Conservation (phyloP, 2,888 invertebrate genomes). For the Ennomos erosarius region DNA sequence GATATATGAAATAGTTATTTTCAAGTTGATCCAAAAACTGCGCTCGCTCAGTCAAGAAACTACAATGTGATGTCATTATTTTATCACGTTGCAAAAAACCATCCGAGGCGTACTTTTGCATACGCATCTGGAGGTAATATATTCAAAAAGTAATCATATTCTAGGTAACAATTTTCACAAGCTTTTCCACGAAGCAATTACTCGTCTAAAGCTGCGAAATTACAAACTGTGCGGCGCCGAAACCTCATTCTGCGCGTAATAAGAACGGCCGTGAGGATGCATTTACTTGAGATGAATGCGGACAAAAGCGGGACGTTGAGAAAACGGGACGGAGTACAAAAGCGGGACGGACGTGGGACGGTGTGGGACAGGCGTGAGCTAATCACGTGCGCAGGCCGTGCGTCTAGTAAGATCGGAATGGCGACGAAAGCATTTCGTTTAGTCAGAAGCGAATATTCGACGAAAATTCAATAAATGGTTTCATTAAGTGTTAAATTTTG, state of each 20-base stretch:
- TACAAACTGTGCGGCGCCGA: slow-evolving; percentile 21
- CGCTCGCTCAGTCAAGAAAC: no score
- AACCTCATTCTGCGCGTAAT: slow-evolving; percentile 38
- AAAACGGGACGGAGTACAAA: slow-evolving; percentile 13
- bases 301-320: slow-evolving; percentile 16
- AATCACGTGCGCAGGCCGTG: slow-evolving; percentile 16
- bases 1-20: no score
- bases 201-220: slow-evolving; percentile 17
- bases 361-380: slow-evolving; percentile 3
- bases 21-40: no score
- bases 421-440: not conserved
- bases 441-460: no score
- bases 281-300: slow-evolving; percentile 24
- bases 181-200: slow-evolving; percentile 21
- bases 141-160: slow-evolving; percentile 3
- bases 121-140: not conserved
- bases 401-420: slow-evolving; percentile 15
- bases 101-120: no score
- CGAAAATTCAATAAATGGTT: no score
- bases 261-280: slow-evolving; percentile 30
- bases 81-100: no score
- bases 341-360: slow-evolving; percentile 13
- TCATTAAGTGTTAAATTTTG: no score
- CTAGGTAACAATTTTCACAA: not conserved
- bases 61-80: no score